A percentile compares a stretch with the other conserved stretches of the same genome.
Evolutionary conservation across 2,113 vertebrate genomes (phyloP).

Genomic region (Tachuris rubrigastra): DNA sequence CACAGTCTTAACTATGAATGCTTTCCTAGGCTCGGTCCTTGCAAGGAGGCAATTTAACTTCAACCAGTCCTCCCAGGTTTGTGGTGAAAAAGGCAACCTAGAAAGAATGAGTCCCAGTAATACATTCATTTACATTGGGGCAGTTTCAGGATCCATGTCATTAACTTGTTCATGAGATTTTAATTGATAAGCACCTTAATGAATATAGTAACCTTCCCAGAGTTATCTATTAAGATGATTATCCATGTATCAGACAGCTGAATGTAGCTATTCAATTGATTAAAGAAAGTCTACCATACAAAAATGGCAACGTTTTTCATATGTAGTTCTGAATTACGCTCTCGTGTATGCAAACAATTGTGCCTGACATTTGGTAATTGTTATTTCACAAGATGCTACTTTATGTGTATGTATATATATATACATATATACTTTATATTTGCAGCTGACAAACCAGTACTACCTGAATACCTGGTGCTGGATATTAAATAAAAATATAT

Average conservation of each 20-base stretch:
- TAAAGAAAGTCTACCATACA: constrained; percentile 21
- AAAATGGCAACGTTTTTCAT: constrained; percentile 41
- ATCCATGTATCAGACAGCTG: constrained; percentile 73
- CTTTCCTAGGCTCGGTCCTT: neutral
- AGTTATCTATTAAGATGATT: constrained; percentile 61
- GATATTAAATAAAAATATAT: constrained; percentile 66
- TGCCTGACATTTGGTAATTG: constrained; percentile 69
- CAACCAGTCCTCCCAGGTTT: neutral
- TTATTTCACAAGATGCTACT: constrained; percentile 72
- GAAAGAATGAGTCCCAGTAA: neutral
- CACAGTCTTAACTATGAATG: neutral
- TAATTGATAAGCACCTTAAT: constrained; percentile 75
- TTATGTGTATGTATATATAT: constrained; percentile 57
- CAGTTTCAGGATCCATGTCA: constrained; percentile 27
- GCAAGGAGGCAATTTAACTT: neutral
- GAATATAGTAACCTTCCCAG: constrained; percentile 55
- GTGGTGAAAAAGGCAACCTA: neutral
- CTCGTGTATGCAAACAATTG: constrained; percentile 60
- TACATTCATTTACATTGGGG: constrained; percentile 15
- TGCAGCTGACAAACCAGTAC: constrained; percentile 75
- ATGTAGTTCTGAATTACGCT: constrained; percentile 59
- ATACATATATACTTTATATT: constrained; percentile 74
- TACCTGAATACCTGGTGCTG: constrained; percentile 73
- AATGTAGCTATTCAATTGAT: constrained; percentile 73
- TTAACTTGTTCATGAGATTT: constrained; percentile 47